phyloP scores from a whole-genome alignment of 2,113 vertebrate species.

The Scortum barcoo region DNA sequence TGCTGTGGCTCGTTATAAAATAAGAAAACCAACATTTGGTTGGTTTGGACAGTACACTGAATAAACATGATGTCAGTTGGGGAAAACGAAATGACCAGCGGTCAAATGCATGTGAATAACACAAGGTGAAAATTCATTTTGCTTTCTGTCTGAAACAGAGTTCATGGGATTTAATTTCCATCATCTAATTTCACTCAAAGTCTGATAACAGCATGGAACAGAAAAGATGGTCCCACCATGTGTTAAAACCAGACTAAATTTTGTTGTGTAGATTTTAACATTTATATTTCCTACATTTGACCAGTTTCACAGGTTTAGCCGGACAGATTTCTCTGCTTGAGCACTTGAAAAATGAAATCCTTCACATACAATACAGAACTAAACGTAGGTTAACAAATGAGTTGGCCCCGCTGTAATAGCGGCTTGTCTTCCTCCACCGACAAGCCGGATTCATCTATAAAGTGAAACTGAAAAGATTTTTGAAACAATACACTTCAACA shows the following conservation, averaged over 20 bases:
- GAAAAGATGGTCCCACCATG: background rate
- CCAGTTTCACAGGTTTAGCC: background rate
- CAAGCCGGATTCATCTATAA: background rate
- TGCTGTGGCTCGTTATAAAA: too few species aligned
- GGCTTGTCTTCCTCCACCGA: background rate
- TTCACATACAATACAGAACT: background rate
- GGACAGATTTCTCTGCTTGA: background rate
- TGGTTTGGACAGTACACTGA: too few species aligned
- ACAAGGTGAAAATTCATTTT: too few species aligned
- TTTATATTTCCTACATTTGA: background rate
- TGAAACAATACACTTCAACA: conserved; percentile 7
- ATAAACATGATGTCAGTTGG: too few species aligned
- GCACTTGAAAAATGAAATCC: background rate
- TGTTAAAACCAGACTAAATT: too few species aligned
- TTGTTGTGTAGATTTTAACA: background rate
- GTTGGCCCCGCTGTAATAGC: background rate
- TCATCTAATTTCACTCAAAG: too few species aligned
- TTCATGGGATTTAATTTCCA: too few species aligned
- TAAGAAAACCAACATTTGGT: too few species aligned
- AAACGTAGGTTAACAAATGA: background rate
- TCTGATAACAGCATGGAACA: background rate
- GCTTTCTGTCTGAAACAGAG: too few species aligned
- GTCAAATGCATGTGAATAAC: too few species aligned
- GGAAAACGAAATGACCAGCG: too few species aligned
- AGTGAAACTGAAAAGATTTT: background rate